These are phyloP conservation scores for Diaperis boleti DNA, from an alignment of 2,888 invertebrate genomes.

Conservation along the genomic window DNA sequence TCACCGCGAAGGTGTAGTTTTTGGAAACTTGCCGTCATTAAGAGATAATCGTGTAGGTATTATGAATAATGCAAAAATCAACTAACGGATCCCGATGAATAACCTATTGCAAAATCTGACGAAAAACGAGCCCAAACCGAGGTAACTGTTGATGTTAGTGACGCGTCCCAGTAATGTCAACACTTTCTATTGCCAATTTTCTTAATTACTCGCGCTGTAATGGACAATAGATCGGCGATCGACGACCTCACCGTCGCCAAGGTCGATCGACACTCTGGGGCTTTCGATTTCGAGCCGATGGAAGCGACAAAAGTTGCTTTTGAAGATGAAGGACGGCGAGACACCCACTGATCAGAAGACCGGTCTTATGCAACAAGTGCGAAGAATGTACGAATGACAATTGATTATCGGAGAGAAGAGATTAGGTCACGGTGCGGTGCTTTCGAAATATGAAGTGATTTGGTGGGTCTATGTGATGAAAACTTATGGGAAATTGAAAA, in stretches of 20 bases:
- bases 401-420: background rate
- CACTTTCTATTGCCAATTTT: constrained; percentile 26
- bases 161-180: constrained; percentile 17
- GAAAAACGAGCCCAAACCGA: constrained; percentile 10
- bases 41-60: constrained; percentile 33
- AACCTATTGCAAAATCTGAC: constrained; percentile 31
- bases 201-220: constrained; percentile 17
- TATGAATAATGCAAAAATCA: constrained; percentile 38
- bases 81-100: constrained; percentile 35
- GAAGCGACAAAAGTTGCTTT: constrained; percentile 2
- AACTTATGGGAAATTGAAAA: too few species aligned
- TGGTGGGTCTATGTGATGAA: too few species aligned
- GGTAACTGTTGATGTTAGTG: constrained; percentile 27
- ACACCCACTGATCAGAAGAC: constrained; percentile 5
- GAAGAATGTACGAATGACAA: constrained; percentile 13
- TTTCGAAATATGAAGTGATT: too few species aligned
- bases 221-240: constrained; percentile 21
- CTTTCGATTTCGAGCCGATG: constrained; percentile 32
- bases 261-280: constrained; percentile 6
- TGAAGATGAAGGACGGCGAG: constrained; percentile 21
- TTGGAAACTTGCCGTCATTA: constrained; percentile 49
- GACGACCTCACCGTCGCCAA: constrained; percentile 29
- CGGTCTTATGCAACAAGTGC: constrained; percentile 24
- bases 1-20: constrained; percentile 48
- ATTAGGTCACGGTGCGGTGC: too few species aligned